Conservation (phyloP, 2,888 invertebrate species). For the Aleiodes leptofemur region DNA sequence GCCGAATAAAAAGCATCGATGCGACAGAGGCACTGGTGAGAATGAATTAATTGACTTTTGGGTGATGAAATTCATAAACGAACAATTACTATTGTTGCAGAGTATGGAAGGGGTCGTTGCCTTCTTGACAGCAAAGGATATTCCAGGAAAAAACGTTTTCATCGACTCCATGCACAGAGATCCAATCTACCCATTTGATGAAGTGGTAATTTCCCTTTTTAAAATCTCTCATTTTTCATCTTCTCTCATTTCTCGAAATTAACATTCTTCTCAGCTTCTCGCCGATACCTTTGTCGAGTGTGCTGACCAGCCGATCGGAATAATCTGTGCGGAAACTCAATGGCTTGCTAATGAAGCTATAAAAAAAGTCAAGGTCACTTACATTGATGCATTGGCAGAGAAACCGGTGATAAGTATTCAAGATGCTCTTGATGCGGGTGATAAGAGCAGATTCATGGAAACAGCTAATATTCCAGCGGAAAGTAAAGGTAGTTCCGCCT, state of each 20-base stretch:
- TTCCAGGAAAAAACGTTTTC: constrained; percentile 82
- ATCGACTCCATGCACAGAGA: constrained; percentile 72
- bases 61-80: too few species aligned
- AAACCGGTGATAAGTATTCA: constrained; percentile 70
- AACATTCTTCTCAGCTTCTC: constrained; percentile 60
- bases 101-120: constrained; percentile 81
- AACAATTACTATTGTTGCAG: constrained; percentile 71
- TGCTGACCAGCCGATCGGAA: constrained; percentile 85
- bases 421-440: constrained; percentile 64
- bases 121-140: constrained; percentile 81
- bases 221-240: background rate
- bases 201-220: constrained; percentile 60
- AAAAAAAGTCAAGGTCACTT: constrained; percentile 78
- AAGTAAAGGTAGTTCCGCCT: constrained; percentile 59
- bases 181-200: constrained; percentile 59
- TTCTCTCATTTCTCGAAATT: background rate
- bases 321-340: constrained; percentile 82
- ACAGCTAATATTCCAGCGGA: constrained; percentile 54
- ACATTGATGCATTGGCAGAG: constrained; percentile 73
- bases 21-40: constrained; percentile 81
- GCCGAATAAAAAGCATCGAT: constrained; percentile 80
- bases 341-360: constrained; percentile 79
- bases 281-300: constrained; percentile 76
- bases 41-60: background rate
- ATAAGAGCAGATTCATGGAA: constrained; percentile 61